Evolutionary conservation across 1,140 invertebrate genomes (phyloP).

Genomic region (Paraescarpia echinospica): DNA sequence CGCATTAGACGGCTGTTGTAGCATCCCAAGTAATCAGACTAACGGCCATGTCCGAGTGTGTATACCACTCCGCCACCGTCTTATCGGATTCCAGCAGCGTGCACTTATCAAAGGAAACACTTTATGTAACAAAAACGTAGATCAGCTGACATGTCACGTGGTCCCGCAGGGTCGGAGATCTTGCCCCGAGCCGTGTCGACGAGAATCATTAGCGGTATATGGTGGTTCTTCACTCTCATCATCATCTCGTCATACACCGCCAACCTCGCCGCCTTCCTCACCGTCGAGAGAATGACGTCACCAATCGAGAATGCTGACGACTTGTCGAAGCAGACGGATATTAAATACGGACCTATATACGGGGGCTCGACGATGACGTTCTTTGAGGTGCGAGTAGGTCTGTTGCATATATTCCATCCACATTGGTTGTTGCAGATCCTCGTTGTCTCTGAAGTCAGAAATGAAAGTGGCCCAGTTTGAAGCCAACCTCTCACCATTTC

Average conservation of each 20-base stretch:
- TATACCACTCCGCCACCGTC: no score
- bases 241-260: constrained; percentile 98
- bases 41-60: no score
- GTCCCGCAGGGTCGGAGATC: constrained; percentile 46
- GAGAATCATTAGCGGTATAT: constrained; percentile 67
- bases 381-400: constrained; percentile 75
- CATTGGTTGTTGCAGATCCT: no score
- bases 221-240: constrained; percentile 99
- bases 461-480: no score
- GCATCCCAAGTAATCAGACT: no score
- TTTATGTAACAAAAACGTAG: background rate
- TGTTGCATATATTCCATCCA: background rate
- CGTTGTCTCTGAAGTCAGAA: no score
- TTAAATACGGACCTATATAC: constrained; percentile 89
- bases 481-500: no score
- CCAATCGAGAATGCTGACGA: constrained; percentile 96
- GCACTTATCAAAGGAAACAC: no score
- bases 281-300: constrained; percentile 93
- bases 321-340: constrained; percentile 88
- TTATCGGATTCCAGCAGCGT: no score
- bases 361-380: constrained; percentile 96
- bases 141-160: constrained; percentile 3
- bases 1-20: no score
- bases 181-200: constrained; percentile 54
- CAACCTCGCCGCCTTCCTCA: constrained; percentile 95